These are phyloP conservation scores for Stylophora pistillata DNA, from an alignment of 64 coral and sea anemone species.

Conservation along the genomic window DNA sequence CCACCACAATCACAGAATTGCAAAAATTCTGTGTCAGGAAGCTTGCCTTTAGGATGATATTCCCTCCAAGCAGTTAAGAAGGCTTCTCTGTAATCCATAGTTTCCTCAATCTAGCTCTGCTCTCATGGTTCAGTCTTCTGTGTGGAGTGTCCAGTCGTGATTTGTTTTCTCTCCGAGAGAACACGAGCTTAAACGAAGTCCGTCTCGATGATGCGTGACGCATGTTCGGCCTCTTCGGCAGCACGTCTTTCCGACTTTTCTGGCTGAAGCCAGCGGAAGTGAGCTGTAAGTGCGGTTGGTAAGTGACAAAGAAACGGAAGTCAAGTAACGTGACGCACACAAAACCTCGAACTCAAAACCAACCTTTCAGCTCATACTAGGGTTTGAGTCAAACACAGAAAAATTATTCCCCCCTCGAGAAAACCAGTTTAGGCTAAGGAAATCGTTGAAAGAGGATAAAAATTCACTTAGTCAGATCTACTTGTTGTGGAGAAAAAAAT, in stretches of 20 bases:
- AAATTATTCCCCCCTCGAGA: no score
- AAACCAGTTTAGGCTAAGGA: no score
- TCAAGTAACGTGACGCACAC: not conserved
- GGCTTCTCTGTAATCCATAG: constrained; percentile 17
- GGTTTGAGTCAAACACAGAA: no score
- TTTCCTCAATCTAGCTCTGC: not conserved
- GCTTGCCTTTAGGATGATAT: not conserved
- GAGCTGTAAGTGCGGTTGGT: no score
- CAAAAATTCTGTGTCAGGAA: constrained; percentile 25
- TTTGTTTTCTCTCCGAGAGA: not conserved
- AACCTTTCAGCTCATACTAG: no score
- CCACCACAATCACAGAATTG: constrained; percentile 38
- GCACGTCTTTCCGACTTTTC: not conserved
- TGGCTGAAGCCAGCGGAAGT: not conserved
- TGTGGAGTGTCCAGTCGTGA: not conserved
- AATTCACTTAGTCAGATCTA: no score
- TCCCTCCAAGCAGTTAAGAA: constrained; percentile 32
- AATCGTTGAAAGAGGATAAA: no score
- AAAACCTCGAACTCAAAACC: not conserved
- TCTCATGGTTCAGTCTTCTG: not conserved
- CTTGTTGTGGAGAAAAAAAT: not conserved
- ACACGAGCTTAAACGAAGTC: not conserved
- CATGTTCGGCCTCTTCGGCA: constrained; percentile 14
- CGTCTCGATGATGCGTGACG: constrained; percentile 32
- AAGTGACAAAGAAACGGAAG: not conserved